phyloP scores from a whole-genome alignment of 2,888 invertebrate species.

The Philereme transversata region DNA sequence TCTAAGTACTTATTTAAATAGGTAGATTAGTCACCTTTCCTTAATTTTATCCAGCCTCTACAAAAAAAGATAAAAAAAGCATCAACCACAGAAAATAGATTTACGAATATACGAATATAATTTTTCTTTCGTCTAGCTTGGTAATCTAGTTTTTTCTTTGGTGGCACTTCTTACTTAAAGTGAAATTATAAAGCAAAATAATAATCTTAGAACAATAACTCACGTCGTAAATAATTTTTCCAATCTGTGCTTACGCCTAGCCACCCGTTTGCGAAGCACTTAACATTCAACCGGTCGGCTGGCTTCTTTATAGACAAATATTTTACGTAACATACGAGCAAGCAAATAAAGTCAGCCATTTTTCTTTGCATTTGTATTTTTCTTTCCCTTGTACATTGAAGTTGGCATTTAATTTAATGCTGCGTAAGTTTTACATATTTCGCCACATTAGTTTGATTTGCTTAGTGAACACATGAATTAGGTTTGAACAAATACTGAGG shows the following conservation, averaged over 20 bases:
- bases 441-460: no score
- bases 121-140: no score
- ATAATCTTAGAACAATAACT: constrained; percentile 22
- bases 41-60: no score
- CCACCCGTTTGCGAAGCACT: constrained; percentile 56
- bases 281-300: constrained; percentile 59
- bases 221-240: constrained; percentile 44
- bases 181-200: not conserved
- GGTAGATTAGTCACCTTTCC: no score
- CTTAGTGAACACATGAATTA: no score
- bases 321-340: constrained; percentile 60
- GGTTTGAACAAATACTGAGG: no score
- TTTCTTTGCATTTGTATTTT: constrained; percentile 50
- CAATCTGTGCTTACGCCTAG: constrained; percentile 50
- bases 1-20: no score
- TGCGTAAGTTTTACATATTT: constrained; percentile 35
- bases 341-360: constrained; percentile 53
- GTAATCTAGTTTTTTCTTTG: no score
- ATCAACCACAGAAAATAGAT: no score
- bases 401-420: constrained; percentile 54
- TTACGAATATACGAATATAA: no score
- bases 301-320: constrained; percentile 68
- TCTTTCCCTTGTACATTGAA: constrained; percentile 39
- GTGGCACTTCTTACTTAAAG: not conserved
- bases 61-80: no score